Base-by-base conservation (phyloP, 2,888 invertebrate genomes). In the Papilio demoleus region DNA sequence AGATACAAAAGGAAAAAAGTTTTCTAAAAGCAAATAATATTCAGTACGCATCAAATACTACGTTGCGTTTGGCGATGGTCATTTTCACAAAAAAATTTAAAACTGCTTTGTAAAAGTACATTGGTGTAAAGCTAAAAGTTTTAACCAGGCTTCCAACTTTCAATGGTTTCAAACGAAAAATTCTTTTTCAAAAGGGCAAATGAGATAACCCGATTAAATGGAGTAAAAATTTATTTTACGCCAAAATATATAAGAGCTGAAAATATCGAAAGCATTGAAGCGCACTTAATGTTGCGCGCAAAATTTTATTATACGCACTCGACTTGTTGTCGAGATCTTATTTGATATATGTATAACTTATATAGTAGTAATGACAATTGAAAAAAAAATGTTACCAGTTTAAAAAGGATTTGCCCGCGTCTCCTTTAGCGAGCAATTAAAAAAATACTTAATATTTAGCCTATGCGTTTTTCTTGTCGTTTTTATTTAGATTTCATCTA, bases 161-260 rank as follows among this genome's bases (percentile, higher is more conserved):
- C 17, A 45, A 45, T 14, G 27, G 27, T 53, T 27, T 53, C 27
- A 53, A 27, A 0, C 50, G 6, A 53, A 50, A 47, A 27, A 27
- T n/a, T 53, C 27, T 53, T 53, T 27, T 53, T 53, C 6, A 27
- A 24, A 24, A 27, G n/a, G n/a, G 27, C 27, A 53, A 53, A 53
- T 53, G 27, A 53, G 53, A 53, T 53, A 53, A 53, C 53, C 27
- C 14, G 53, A 53, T 27, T 53, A 53, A 53, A 53, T 53, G 27
- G 53, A 53, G 53, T n/a, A 53, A 27, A 24, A 27, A 53, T 53
- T 27, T 53, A 53, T 24, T 53, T 53, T 53, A n/a, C 53, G 53
- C 2, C 27, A n/a, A 53, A 53, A 53, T 53, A 53, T 53, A 53
- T 53, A 24, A 24, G 50, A 19, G 50, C 22, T 27, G n/a, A 53